Base-by-base conservation (phyloP, 2,888 invertebrate species). In the Ophion obscuratus region DNA sequence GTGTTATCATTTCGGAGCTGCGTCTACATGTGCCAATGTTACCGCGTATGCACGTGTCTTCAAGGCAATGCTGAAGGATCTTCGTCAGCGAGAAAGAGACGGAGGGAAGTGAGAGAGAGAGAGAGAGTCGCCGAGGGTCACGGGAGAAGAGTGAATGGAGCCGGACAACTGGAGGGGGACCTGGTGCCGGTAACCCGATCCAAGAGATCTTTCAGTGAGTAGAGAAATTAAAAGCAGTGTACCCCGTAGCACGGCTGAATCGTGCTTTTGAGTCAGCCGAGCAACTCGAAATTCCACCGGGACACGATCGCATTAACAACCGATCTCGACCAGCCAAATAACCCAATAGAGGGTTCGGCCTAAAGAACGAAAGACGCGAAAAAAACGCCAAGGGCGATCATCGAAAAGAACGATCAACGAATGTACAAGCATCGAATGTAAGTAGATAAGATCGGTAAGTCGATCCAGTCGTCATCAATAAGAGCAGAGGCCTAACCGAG, bases 171-270 rank as follows among this genome's bases (percentile, higher is more conserved):
- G 79, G 57, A 79, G 83, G 84, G 70, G 75, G 59, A 73, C 77
- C 79, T 74, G 70, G 77, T 74, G 14, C 87, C 66, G 83, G 84
- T 85, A 88, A 88, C 86, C 83, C 86, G 88, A 88, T 88, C 85
- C 86, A 20, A 57, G 68, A 75, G 81, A 88, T 88, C 70, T 83
- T 88, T 87, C 85, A 88, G 87, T 84, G 88, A 88, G 88, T 88
- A 76, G 2, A 71, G 70, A 85, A 82, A 83, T 83, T 17, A 84
- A 87, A 73, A 87, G 80, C 76, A 73, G 73, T 59, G 67, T 68
- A 67, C 31, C 31, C 44, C 14, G 10, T n/a, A 17, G 67, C 83
- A 17, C 44, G 57, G 36, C 36, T 70, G 67, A 6, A 17, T n/a
- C 2, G n/a, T 44, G 27, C 4, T 17, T 14, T 64, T 31, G 11